A percentile compares a stretch with the other conserved stretches of the same genome.
Evolutionary conservation across 2,888 invertebrate genomes (phyloP).

Genomic region (Zaprionus lineosus): DNA sequence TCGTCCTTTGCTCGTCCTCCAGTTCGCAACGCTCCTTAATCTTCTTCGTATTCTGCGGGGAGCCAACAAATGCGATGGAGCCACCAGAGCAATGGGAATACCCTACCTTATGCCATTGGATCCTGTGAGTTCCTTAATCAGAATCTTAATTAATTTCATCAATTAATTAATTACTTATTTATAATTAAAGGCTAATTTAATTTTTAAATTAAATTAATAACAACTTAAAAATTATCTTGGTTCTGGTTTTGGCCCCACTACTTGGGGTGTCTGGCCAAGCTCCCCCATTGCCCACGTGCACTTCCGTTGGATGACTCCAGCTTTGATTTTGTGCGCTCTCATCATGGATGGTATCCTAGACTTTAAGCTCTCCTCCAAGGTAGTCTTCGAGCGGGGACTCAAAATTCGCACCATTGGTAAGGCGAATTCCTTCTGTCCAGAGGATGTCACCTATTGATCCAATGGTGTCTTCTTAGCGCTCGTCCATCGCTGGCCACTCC

Average conservation of each 20-base stretch:
- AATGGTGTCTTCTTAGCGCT: slow-evolving; percentile 70
- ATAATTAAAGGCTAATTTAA: background rate
- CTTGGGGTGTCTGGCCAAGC: slow-evolving; percentile 83
- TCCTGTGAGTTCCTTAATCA: slow-evolving; percentile 82
- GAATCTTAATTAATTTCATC: background rate
- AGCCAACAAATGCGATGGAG: slow-evolving; percentile 49
- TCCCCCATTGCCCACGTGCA: slow-evolving; percentile 73
- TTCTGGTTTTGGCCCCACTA: slow-evolving; percentile 84
- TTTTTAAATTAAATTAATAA: too few relatives aligned
- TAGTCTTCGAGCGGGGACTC: slow-evolving; percentile 70
- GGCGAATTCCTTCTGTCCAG: too few relatives aligned
- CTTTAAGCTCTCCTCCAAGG: slow-evolving; percentile 58
- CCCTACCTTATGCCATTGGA: slow-evolving; percentile 83
- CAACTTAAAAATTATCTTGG: too few relatives aligned
- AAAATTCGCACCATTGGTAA: slow-evolving; percentile 78
- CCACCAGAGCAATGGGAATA: slow-evolving; percentile 64
- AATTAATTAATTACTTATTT: background rate
- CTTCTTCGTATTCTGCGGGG: slow-evolving; percentile 14
- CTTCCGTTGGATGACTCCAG: slow-evolving; percentile 75
- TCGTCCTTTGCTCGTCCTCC: background rate
- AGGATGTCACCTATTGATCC: too few relatives aligned
- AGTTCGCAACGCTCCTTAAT: slow-evolving; percentile 29
- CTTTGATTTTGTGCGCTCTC: slow-evolving; percentile 54
- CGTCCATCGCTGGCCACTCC: slow-evolving; percentile 78
- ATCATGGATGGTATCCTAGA: slow-evolving; percentile 61